Evolutionary conservation across 37 sponge, comb jelly and placozoan species (phyloP), one percentile per base, ranked within the genome.

Genomic region (Spongia lamella): DNA sequence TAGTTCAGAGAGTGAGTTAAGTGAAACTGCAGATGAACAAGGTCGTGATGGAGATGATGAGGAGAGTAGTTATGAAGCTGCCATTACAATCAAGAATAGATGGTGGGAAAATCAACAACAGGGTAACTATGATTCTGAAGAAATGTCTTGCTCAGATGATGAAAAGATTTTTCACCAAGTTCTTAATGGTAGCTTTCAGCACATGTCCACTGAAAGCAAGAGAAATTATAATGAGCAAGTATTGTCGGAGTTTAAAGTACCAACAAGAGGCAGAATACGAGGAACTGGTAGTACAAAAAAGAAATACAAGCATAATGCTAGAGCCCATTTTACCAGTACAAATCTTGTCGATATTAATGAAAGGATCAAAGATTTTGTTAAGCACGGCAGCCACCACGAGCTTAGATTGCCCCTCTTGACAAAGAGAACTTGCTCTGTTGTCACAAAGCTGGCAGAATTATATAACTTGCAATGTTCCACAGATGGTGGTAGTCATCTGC

Each of bases 41-140:
- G 91, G 91, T 33, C 56, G 79, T 67, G 91, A 90, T 32, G 91
- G 82, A 26, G 91, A 90, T 77, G 91, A 90, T 60, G 91, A 90
- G 33, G 86, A 90, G 52, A 90, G 91, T 76, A 82, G 91, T 32
- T 76, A 50, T 74, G 91, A 75, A 29, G 73, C 74, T 19, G 50
- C 75, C 3, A 33, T 56, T 20, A 31, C 21, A 21, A 68, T 22
- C 14, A 31, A 37, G 14, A 30, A n/a, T 21, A 21, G 24, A 52
- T 30, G 43, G 43, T 19, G 17, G 17, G 57, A 52, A 19, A n/a
- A 27, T 51, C 52, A 39, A 5, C 33, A 53, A 21, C 62, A 6
- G 49, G 38, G 19, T 16, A 51, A 24, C 7, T 15, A 43, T 5
- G 19, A 24, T 33, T 33, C 7, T 3, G 6, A 7, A 43, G 15